Percentiles rank a stretch among this genome's conserved stretches.
phyloP scores from a whole-genome alignment of 2,113 vertebrate species.

The Sclerurus mexicanus region DNA sequence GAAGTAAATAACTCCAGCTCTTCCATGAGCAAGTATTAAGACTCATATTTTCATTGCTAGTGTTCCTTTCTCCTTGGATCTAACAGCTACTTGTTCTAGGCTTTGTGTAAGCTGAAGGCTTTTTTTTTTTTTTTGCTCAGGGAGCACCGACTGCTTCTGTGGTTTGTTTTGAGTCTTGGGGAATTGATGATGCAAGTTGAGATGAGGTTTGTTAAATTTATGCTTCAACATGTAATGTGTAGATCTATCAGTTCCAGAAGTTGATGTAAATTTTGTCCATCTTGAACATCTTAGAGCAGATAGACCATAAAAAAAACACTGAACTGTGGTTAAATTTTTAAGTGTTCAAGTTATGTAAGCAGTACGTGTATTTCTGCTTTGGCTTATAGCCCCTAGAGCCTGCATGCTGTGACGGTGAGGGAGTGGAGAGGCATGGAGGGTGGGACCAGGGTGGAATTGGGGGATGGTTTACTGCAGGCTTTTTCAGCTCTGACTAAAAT shows the following conservation, averaged over 20 bases:
- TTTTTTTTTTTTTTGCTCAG: not conserved
- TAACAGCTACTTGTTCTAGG: not conserved
- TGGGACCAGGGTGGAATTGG: not conserved
- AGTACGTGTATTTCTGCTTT: not conserved
- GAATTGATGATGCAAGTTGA: not conserved
- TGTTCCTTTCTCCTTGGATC: not conserved
- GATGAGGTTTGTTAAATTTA: not conserved
- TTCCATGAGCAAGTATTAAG: not conserved
- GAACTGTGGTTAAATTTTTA: not conserved
- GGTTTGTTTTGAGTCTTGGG: not conserved
- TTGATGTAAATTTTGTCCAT: not conserved
- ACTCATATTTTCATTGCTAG: not conserved
- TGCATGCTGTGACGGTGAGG: not conserved
- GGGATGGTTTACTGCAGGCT: not conserved
- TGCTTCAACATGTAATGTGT: not conserved
- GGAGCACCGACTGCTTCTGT: not conserved
- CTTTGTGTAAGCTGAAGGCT: conserved; percentile 4
- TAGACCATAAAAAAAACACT: not conserved
- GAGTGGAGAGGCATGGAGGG: not conserved
- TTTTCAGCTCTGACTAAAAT: not conserved
- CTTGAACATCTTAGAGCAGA: not conserved
- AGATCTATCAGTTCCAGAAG: not conserved
- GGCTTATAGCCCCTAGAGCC: not conserved
- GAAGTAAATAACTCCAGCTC: not conserved
- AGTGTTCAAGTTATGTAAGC: not conserved